phyloP scores from a whole-genome alignment of 1,140 invertebrate species.

The Berghia stephanieae region DNA sequence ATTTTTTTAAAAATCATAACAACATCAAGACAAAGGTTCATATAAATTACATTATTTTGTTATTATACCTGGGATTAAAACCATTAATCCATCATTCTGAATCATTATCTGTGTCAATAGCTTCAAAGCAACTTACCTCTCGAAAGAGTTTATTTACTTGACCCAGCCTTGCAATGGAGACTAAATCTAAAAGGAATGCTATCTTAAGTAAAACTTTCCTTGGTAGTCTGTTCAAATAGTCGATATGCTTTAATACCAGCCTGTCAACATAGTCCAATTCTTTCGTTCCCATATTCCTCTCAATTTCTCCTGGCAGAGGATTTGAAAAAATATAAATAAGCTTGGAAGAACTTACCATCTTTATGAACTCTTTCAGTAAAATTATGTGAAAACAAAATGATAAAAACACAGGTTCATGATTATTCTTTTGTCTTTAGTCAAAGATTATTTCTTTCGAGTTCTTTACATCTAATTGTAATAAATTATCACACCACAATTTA shows the following conservation, averaged over 20 bases:
- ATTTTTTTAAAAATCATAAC: not conserved
- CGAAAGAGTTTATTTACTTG: constrained; percentile 31
- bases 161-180: constrained; percentile 23
- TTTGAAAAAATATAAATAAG: not conserved
- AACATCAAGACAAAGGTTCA: not conserved
- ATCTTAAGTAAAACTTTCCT: constrained; percentile 32
- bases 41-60: not conserved
- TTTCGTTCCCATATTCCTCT: constrained; percentile 14
- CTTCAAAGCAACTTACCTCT: constrained; percentile 21
- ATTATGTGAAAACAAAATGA: too few relatives aligned
- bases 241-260: constrained; percentile 24
- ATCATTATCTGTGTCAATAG: not conserved
- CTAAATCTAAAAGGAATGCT: constrained; percentile 31
- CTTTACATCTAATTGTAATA: too few relatives aligned
- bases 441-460: too few relatives aligned
- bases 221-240: constrained; percentile 33
- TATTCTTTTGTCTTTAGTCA: too few relatives aligned
- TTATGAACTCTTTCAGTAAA: too few relatives aligned
- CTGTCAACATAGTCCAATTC: constrained; percentile 27
- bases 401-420: too few relatives aligned
- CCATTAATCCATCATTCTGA: too few relatives aligned
- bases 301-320: not conserved
- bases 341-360: not conserved
- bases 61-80: not conserved
- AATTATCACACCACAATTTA: too few relatives aligned